Conservation (phyloP, 2,888 invertebrate genomes). For the Tortricodes alternella region DNA sequence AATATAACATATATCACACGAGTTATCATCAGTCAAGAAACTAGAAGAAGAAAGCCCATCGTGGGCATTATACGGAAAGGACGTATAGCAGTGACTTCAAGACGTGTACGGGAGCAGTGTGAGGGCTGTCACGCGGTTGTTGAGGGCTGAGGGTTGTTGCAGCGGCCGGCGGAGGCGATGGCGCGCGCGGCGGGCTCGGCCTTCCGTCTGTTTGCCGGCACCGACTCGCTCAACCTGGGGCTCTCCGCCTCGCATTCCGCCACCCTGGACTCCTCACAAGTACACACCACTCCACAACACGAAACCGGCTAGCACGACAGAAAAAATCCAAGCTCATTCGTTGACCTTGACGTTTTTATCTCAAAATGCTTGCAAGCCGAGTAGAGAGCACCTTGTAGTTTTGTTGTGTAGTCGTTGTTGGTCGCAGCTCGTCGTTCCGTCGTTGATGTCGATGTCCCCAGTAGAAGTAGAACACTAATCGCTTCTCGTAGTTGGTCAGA, state of each 20-base stretch:
- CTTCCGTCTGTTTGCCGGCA: conserved; percentile 89
- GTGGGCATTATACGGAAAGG: background rate
- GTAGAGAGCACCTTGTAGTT: conserved; percentile 31
- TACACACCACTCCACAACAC: conserved; percentile 60
- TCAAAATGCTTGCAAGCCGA: background rate
- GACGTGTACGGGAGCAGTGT: background rate
- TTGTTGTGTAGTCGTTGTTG: conserved; percentile 21
- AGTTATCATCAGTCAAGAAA: background rate
- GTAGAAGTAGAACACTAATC: background rate
- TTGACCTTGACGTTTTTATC: background rate
- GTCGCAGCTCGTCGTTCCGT: conserved; percentile 5
- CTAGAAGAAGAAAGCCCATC: background rate
- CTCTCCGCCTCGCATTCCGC: conserved; percentile 86
- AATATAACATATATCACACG: background rate
- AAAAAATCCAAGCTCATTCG: background rate
- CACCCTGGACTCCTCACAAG: conserved; percentile 80
- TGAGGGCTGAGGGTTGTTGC: conserved; percentile 50
- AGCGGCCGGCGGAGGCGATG: conserved; percentile 91
- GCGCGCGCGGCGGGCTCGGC: conserved; percentile 90
- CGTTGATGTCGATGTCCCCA: conserved; percentile 9
- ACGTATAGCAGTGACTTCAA: background rate
- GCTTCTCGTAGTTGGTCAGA: conserved; percentile 12
- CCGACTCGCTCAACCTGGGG: conserved; percentile 88
- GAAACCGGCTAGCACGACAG: conserved; percentile 32
- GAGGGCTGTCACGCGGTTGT: conserved; percentile 40